Evolutionary conservation across 2,797 vertebrate species (phyloP), one percentile per base, ranked within the genome.

Genomic region (Tokudaia tokunoshimensis): DNA sequence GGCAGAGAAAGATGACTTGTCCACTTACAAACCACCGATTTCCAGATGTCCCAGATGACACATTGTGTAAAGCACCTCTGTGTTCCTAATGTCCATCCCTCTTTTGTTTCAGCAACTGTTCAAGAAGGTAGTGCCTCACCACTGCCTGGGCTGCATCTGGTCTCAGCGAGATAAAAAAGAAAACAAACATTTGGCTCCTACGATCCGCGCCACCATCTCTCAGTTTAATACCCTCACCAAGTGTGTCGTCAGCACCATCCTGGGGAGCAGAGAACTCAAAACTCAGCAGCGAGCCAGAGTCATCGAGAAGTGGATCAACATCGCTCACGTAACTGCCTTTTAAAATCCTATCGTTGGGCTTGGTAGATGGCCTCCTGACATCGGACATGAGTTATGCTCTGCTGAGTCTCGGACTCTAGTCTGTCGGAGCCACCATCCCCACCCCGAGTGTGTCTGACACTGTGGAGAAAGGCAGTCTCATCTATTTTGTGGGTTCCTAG

Each of bases 111-210:
- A 99, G 99, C 98, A 99, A 97, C 98, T 99, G 19, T 99, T 99
- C 98, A 99, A 99, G 98, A 99, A 99, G 96, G 99, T 99, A 0
- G 99, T 99, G 41, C 99, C 99, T 47, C 99, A 99, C 98, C 99
- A 99, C 98, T 99, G 99, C 96, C 98, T 99, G 98, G 99, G 99
- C 95, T 99, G 99, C 76, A 99, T 99, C 97, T 99, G 99, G 99
- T 99, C 99, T 81, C 99, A 96, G 92, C 99, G 99, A 87, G 99
- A 99, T 89, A 99, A 99, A 98, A 99, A 99, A 97, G 99, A 99
- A 95, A 99, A 99, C 98, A 99, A 99, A 94, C 99, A 99, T 94
- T 98, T 99, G 61, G 99, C 99, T 11, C 99, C 99, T 83, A 99
- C 99, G 22, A 98, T 99, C 95, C 99, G 99, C 0, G 99, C 99